Percentiles rank a stretch among this genome's conserved stretches.
phyloP scores from a whole-genome alignment of 2,113 vertebrate genomes.

The Seriola aureovittata region DNA sequence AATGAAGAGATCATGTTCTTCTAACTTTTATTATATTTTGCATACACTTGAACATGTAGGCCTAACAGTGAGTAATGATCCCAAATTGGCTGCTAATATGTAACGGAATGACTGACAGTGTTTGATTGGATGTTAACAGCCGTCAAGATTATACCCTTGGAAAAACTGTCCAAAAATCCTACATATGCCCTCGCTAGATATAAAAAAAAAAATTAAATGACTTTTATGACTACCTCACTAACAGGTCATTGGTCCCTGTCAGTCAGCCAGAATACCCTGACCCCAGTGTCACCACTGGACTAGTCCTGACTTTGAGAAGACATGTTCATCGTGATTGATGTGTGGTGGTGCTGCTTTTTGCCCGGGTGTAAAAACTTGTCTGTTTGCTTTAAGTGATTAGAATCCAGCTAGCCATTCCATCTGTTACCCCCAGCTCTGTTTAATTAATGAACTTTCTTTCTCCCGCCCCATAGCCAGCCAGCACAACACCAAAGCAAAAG shows the following conservation, averaged over 20 bases:
- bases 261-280: constrained; percentile 19
- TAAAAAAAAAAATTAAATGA: not conserved
- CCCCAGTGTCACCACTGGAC: constrained; percentile 37
- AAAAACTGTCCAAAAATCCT: not conserved
- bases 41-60: not conserved
- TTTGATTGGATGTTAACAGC: not conserved
- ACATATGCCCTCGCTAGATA: not conserved
- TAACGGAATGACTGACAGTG: constrained; percentile 21
- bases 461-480: constrained; percentile 83
- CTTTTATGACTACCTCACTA: not conserved
- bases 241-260: constrained; percentile 22
- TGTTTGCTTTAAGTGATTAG: constrained; percentile 92
- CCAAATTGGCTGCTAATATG: constrained; percentile 25
- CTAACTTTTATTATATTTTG: constrained; percentile 10
- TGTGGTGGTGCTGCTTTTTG: constrained; percentile 56
- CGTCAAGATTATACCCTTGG: not conserved
- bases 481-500: constrained; percentile 85
- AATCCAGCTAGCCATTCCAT: constrained; percentile 95
- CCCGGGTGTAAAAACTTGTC: constrained; percentile 80
- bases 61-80: not conserved
- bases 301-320: constrained; percentile 34
- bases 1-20: not conserved
- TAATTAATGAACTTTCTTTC: constrained; percentile 98
- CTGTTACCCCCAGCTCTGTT: constrained; percentile 93
- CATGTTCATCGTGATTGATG: constrained; percentile 80